Base-by-base conservation (phyloP, 2,888 invertebrate species). In the Escarpia spicata region DNA sequence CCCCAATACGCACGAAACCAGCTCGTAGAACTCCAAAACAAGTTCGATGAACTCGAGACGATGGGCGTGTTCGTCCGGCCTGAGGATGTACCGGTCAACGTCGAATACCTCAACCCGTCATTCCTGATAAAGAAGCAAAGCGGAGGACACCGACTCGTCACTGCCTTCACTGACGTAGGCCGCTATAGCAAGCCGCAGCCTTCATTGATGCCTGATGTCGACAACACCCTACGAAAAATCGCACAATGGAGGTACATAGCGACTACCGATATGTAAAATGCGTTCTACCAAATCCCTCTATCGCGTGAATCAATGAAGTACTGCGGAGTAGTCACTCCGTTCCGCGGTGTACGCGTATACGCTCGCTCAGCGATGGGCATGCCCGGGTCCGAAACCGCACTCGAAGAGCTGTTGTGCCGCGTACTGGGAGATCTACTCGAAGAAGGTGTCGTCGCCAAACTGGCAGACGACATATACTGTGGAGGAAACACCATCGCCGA, bases 31-130 rank as follows among this genome's bases (percentile, higher is more conserved):
- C 91, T 94, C 12, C 94, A 94, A 93, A 44, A 94, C 12, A 94
- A 93, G 90, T 94, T 93, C 93, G 93, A 94, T 92, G 94, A 94
- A 31, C 93, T 95, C 3, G 94, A 95, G 92, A 15, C 31, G 0
- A 31, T 93, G 26, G 94, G 94, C n/a, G 94, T 95, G 1, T 93
- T 94, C 90, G 91, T 44, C 9, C 75, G 90, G 19, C 94, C 94
- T 12, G 94, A 94, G 92, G 92, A 94, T 90, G 58, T 93, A 26
- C 93, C 92, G 58, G 90, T 93, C 2, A 91, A 90, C 10, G 94
- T 93, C 3, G 94, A 95, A 60, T 94, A 95, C 90, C 90, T 94
- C 12, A 95, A 94, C 90, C 94, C 94, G 0, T 94, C 94, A 8
- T 95, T 95, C 90, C 93, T 95, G 12, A 93, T 95, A 1, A 94